Conservation (phyloP, 2,797 vertebrate species). For the Lepilemur septentrionalis region DNA sequence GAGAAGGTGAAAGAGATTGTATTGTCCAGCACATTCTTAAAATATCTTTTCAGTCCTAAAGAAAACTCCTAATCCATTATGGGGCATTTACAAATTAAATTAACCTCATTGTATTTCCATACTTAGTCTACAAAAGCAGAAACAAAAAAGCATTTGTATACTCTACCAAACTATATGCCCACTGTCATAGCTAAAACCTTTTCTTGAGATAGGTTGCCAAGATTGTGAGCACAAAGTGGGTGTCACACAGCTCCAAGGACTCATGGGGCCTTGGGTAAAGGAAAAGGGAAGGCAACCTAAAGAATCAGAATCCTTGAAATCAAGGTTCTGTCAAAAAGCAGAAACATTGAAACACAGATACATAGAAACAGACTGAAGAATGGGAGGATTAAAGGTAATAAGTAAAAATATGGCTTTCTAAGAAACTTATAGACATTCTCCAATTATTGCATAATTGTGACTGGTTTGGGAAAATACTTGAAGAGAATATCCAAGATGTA, state of each 20-base stretch:
- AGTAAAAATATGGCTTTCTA: neutral
- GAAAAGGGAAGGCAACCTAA: neutral
- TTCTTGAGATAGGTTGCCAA: neutral
- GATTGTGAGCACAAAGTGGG: neutral
- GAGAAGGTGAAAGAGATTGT: neutral
- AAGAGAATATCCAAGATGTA: neutral
- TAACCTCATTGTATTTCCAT: neutral
- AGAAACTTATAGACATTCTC: neutral
- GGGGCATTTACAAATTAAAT: neutral
- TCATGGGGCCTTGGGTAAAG: neutral
- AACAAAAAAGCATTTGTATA: neutral
- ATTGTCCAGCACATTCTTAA: neutral
- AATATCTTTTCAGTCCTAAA: neutral
- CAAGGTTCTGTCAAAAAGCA: neutral
- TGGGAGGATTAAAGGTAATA: neutral
- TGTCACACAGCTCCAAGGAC: neutral
- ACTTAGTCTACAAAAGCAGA: constrained; percentile 11
- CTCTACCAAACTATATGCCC: neutral
- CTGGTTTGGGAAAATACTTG: neutral
- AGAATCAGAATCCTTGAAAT: neutral
- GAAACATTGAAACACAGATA: neutral
- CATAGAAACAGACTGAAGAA: neutral
- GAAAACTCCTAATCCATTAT: neutral
- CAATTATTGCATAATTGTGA: neutral
- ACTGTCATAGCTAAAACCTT: neutral